phyloP scores from a whole-genome alignment of 2,888 invertebrate genomes.

The Xestia rhomboidea region DNA sequence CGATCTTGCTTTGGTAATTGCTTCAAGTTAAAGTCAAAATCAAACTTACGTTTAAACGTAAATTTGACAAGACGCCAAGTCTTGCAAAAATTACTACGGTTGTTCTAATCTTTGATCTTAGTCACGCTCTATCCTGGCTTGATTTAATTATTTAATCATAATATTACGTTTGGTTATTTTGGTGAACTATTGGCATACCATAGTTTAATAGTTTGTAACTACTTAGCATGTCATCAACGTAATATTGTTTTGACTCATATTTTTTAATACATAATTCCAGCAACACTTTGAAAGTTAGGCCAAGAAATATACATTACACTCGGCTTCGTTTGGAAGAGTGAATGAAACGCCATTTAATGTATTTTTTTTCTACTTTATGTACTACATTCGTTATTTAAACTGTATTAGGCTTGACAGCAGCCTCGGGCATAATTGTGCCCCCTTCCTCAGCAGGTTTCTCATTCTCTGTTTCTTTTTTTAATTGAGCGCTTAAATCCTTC shows the following conservation, averaged over 20 bases:
- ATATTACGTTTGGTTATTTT: too few species aligned
- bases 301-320: not conserved
- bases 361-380: conserved; percentile 45
- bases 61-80: conserved; percentile 13
- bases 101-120: conserved; percentile 42
- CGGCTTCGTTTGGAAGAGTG: not conserved
- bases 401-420: conserved; percentile 64
- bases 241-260: not conserved
- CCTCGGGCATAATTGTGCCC: conserved; percentile 49
- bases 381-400: conserved; percentile 60
- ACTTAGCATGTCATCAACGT: not conserved
- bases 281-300: not conserved
- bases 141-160: too few species aligned
- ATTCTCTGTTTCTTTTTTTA: conserved; percentile 63
- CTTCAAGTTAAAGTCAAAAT: conserved; percentile 18
- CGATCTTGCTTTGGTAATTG: conserved; percentile 13
- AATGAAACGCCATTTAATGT: conserved; percentile 38
- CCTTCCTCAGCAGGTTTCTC: conserved; percentile 60
- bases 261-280: not conserved
- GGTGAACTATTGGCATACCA: not conserved
- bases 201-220: not conserved
- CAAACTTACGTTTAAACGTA: conserved; percentile 20
- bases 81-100: not conserved
- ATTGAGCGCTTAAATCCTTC: conserved; percentile 76
- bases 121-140: conserved; percentile 17